phyloP scores from a whole-genome alignment of 2,888 invertebrate genomes.

The Stratiomys singularior region DNA sequence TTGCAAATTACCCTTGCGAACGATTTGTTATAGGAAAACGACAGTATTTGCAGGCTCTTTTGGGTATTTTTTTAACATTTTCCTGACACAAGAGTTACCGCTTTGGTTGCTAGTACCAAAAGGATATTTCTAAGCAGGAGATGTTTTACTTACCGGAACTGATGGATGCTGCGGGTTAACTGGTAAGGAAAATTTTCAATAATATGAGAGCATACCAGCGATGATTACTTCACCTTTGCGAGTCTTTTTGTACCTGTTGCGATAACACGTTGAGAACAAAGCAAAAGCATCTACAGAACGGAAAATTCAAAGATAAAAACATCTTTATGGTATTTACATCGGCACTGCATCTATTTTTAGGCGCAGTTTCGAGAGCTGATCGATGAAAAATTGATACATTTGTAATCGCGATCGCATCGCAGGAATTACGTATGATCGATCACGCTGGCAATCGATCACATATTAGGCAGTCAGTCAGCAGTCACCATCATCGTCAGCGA shows the following conservation, averaged over 20 bases:
- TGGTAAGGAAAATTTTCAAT: neutral
- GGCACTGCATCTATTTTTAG: conserved; percentile 46
- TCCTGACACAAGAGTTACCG: too few relatives aligned
- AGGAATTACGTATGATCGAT: conserved; percentile 49
- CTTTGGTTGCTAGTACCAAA: too few relatives aligned
- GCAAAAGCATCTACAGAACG: neutral
- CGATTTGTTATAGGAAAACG: too few relatives aligned
- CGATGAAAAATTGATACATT: conserved; percentile 46
- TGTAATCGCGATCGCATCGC: conserved; percentile 8
- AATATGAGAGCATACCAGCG: conserved; percentile 18
- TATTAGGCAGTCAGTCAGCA: conserved; percentile 19
- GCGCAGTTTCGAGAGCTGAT: conserved; percentile 20
- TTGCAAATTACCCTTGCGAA: too few relatives aligned
- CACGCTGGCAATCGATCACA: conserved; percentile 42
- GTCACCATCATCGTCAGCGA: conserved; percentile 2
- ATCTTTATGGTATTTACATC: conserved; percentile 10
- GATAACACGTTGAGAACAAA: conserved; percentile 27
- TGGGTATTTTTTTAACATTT: too few relatives aligned
- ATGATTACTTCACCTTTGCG: conserved; percentile 17
- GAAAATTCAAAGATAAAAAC: conserved; percentile 21
- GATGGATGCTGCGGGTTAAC: too few relatives aligned
- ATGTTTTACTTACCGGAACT: too few relatives aligned
- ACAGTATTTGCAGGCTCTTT: too few relatives aligned
- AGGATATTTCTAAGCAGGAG: too few relatives aligned
- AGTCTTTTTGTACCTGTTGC: conserved; percentile 2